Conservation (phyloP, 2,797 vertebrate genomes). For the Enteromius argenteus region DNA sequence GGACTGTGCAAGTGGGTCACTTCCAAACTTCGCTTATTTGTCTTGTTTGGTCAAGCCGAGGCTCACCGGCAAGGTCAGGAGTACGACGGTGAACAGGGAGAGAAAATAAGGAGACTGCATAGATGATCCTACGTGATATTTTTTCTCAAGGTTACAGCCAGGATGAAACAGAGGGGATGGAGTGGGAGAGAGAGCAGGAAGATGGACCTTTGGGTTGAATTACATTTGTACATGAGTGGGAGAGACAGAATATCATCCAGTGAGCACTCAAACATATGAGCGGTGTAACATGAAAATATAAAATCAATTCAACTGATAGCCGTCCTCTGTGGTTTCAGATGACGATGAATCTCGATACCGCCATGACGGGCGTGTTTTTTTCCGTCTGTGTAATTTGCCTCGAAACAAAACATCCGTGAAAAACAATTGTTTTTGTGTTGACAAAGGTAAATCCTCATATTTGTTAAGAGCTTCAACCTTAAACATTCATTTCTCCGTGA, state of each 20-base stretch:
- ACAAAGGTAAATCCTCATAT: constrained; percentile 49
- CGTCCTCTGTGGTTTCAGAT: constrained; percentile 30
- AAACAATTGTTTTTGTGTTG: constrained; percentile 32
- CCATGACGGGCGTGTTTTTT: background rate
- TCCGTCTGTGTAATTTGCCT: constrained; percentile 35
- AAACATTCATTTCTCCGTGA: constrained; percentile 49
- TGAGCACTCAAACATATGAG: constrained; percentile 41
- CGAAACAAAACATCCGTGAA: constrained; percentile 6
- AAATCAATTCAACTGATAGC: constrained; percentile 41
- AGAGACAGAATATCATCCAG: constrained; percentile 48
- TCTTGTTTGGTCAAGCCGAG: constrained; percentile 49
- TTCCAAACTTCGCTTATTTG: constrained; percentile 50
- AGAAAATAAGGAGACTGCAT: constrained; percentile 46
- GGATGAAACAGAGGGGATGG: constrained; percentile 47
- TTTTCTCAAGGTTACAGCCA: constrained; percentile 61
- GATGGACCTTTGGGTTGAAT: constrained; percentile 54
- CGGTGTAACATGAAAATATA: constrained; percentile 50
- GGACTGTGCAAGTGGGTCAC: constrained; percentile 50
- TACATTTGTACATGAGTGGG: constrained; percentile 53
- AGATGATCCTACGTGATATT: constrained; percentile 55
- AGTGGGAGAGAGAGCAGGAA: constrained; percentile 39
- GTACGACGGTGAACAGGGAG: constrained; percentile 33
- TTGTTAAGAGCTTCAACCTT: constrained; percentile 40
- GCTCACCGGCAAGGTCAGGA: constrained; percentile 55
- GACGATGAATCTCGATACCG: constrained; percentile 49